Evolutionary conservation across 2,113 vertebrate species (phyloP).

Genomic region (Catharus fuscescens): DNA sequence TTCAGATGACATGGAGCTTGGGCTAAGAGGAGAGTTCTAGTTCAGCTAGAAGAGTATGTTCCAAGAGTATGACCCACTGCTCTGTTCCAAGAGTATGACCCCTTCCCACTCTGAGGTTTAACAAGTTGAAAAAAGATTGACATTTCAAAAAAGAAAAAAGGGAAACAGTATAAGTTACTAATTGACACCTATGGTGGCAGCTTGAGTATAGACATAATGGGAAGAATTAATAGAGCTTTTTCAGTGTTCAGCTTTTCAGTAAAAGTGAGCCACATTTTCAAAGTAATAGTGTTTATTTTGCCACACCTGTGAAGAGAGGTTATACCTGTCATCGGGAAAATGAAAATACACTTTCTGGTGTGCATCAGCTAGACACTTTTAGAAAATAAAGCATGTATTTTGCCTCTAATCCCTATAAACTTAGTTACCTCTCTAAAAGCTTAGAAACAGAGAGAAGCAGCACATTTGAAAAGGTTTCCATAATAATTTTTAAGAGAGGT

Average conservation of each 20-base stretch:
- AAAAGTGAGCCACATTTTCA: neutral
- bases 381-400: neutral
- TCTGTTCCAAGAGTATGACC: neutral
- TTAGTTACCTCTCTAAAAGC: neutral
- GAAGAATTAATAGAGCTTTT: neutral
- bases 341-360: neutral
- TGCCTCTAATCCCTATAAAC: neutral
- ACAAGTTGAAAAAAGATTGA: neutral
- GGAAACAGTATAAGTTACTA: neutral
- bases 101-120: neutral
- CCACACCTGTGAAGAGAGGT: neutral
- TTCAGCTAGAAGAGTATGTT: neutral
- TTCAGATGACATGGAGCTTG: neutral
- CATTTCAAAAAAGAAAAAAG: neutral
- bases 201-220: neutral
- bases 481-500: neutral
- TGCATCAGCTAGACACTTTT: neutral
- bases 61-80: neutral
- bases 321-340: neutral
- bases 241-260: neutral
- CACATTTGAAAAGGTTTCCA: neutral
- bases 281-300: neutral
- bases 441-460: neutral
- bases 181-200: neutral
- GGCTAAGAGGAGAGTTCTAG: neutral